Evolutionary conservation across 2,797 vertebrate genomes (phyloP), one percentile per base, ranked within the genome.

Genomic region (Meda fulgida): DNA sequence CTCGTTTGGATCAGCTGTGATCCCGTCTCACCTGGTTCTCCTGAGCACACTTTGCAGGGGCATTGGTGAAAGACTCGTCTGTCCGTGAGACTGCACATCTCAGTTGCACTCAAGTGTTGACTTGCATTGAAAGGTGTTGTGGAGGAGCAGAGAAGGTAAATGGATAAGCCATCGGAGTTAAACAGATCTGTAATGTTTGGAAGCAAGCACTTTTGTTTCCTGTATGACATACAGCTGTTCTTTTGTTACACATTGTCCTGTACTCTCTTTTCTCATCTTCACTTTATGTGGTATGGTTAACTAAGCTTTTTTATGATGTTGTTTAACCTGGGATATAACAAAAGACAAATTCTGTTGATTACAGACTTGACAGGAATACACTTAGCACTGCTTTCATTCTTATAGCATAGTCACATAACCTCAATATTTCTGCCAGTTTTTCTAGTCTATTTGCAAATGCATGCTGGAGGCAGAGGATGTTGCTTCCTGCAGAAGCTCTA

Each of bases 351-450:
- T 66, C 38, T 48, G 40, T 26, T 71, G 38, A 71, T 51, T 76
- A 75, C 48, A 21, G 16, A 70, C 14, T 55, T 38, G 23, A 40
- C 46, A 29, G 34, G 36, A 78, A 60, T 9, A 43, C 48, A 29
- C 40, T 40, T 53, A 38, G 29, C 46, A 53, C 16, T 70, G 34
- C 66, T 70, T 55, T 81, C n/a, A 40, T 40, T 71, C 40, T 46
- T 36, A 51, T 84, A 78, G 75, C 83, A 60, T 70, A 60, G 8
- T 84, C 65, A 34, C 73, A 46, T 7, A 66, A 84, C 43, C 82
- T 77, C 34, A 66, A 29, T 60, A 84, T 60, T 70, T 78, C 53
- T 8, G 34, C 46, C 23, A 55, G 18, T 53, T 77, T 40, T 76
- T 67, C 23, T 31, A 19, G 23, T 70, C 7, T 18, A n/a, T 43